Percentiles rank a stretch among this genome's conserved stretches.
These are phyloP conservation scores for Exocentrus adspersus DNA, from an alignment of 2,888 invertebrate genomes.

Conservation along the genomic window DNA sequence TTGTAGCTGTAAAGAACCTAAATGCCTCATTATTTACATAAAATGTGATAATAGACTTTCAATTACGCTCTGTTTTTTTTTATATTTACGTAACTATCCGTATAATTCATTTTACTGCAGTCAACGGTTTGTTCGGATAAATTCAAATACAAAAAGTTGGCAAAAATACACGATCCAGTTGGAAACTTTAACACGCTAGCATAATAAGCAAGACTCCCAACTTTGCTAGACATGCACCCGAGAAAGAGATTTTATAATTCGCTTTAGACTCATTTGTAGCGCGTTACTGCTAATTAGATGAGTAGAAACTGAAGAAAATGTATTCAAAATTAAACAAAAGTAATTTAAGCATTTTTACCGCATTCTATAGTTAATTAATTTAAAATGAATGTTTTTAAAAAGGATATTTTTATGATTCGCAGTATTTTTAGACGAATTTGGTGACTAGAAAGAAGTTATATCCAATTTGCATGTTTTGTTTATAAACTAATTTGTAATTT, in stretches of 20 bases:
- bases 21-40: constrained; percentile 6
- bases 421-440: too few relatives aligned
- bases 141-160: neutral
- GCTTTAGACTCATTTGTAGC: neutral
- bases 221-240: neutral
- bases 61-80: constrained; percentile 1
- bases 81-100: too few relatives aligned
- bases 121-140: constrained; percentile 10
- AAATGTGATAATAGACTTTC: constrained; percentile 24
- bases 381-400: neutral
- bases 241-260: constrained; percentile 4
- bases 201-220: constrained; percentile 10
- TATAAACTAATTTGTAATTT: too few relatives aligned
- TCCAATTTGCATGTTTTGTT: neutral
- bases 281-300: constrained; percentile 1
- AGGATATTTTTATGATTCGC: neutral
- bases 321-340: neutral
- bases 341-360: neutral
- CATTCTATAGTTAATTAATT: too few relatives aligned
- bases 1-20: neutral
- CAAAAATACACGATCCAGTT: constrained; percentile 7
- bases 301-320: neutral
- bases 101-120: too few relatives aligned
- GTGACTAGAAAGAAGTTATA: too few relatives aligned
- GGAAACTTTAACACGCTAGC: constrained; percentile 5